Base-by-base conservation (phyloP, 2,888 invertebrate genomes). In the Amblyjoppa proteus region DNA sequence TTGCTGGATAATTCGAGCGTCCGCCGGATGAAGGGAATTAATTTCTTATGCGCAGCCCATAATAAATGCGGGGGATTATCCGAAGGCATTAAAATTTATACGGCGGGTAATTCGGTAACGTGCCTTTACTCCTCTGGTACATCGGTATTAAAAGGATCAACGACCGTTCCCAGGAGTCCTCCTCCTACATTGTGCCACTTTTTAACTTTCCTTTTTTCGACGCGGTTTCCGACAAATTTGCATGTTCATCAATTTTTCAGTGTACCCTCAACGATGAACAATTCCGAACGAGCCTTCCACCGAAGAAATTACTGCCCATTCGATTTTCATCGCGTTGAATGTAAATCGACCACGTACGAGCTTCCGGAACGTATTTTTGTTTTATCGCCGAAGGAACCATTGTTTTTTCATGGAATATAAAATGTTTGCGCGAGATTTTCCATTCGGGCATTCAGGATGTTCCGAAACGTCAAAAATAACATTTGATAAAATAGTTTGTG, bases 21-120 rank as follows among this genome's bases (percentile, higher is more conserved):
- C 34, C 80, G 73, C 68, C 64, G 25, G 56, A 34, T 31, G 56
- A 16, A 41, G 53, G 13, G 53, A 77, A 53, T 13, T 53, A 68
- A 66, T 68, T 68, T 56, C 56, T 16, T 34, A 31, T 31, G 28
- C 53, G 38, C 20, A 53, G 9, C n/a, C 49, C 28, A 38, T 31
- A 85, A 81, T 85, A 85, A 80, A 76, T 69, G 76, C 66, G 49
- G 6, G 77, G 69, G 85, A 85, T 85, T 85, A 85, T 80, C 73
- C 41, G 73, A 61, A 80, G 51, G 53, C 74, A 77, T 81, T 80
- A 80, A 80, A 68, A 80, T 68, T 80, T 64, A 68, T 80, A 58
- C 11, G 41, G 45, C 53, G 71, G 73, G 69, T 69, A 28, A 85
- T 85, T 83, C 73, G 41, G 56, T 85, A 66, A 74, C 25, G 45